phyloP scores from a whole-genome alignment of 2,113 vertebrate genomes.

The Onychostruthus taczanowskii region DNA sequence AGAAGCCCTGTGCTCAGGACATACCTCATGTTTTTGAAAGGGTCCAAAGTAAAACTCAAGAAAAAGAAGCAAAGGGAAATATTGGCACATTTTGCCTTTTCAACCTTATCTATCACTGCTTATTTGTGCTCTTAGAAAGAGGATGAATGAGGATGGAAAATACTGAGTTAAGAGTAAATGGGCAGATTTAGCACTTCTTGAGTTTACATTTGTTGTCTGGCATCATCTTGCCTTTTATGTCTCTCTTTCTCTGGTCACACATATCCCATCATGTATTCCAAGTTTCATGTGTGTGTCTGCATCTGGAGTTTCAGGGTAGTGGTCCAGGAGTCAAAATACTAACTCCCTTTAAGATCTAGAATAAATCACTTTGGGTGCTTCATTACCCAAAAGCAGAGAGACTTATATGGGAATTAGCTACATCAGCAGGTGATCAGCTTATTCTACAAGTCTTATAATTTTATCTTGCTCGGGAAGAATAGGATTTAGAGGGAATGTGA shows the following conservation, averaged over 20 bases:
- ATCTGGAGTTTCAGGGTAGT: not conserved
- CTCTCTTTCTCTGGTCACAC: not conserved
- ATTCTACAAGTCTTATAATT: slow-evolving; percentile 43
- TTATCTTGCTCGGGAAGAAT: slow-evolving; percentile 24
- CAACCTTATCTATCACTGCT: not conserved
- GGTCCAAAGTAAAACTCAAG: not conserved
- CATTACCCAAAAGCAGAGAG: slow-evolving; percentile 10
- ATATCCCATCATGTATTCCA: not conserved
- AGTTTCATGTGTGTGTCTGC: not conserved
- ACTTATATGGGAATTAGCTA: slow-evolving; percentile 21
- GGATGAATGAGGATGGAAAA: not conserved
- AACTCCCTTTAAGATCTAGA: not conserved
- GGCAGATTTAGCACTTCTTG: not conserved
- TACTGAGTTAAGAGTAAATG: not conserved
- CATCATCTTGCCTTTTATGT: not conserved
- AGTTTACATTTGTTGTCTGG: not conserved
- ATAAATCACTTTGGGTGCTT: slow-evolving; percentile 46
- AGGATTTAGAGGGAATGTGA: slow-evolving; percentile 23
- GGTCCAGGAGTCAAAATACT: not conserved
- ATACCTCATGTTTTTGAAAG: not conserved
- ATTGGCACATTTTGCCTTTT: not conserved
- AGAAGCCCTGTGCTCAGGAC: not conserved
- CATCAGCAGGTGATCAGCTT: not conserved
- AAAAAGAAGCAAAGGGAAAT: not conserved
- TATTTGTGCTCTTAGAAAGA: not conserved